Conservation (phyloP, 2,113 vertebrate genomes). For the Apteryx mantelli region DNA sequence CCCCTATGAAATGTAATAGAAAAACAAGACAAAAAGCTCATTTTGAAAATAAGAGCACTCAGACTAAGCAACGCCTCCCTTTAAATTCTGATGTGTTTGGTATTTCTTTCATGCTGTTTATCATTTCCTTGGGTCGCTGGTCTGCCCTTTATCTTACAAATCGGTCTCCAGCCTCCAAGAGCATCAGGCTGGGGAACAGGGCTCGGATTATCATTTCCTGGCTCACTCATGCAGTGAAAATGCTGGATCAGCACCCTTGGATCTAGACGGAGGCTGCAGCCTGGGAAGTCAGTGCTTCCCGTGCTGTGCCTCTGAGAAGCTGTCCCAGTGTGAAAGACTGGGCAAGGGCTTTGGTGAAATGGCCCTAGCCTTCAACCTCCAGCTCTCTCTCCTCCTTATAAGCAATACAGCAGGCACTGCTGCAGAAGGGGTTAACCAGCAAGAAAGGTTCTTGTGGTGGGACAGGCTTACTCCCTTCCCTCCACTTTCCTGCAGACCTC, state of each 20-base stretch:
- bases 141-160: background rate
- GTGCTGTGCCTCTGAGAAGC: rapidly evolving
- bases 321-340: background rate
- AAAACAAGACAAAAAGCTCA: background rate
- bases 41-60: background rate
- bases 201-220: background rate
- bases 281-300: background rate
- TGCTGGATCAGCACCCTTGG: no score
- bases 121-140: background rate
- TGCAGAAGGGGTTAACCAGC: background rate
- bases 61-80: background rate
- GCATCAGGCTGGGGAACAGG: background rate
- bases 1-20: background rate
- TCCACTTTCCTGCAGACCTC: background rate
- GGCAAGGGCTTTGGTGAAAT: rapidly evolving
- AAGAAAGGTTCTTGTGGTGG: background rate
- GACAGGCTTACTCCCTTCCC: background rate
- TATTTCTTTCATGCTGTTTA: background rate
- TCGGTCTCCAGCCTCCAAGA: background rate
- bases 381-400: background rate
- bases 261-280: background rate
- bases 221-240: background rate
- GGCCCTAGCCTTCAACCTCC: background rate
- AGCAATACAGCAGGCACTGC: background rate
- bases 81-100: background rate